Conservation (phyloP, 1,140 invertebrate species). For the Drosophila seguyi region DNA sequence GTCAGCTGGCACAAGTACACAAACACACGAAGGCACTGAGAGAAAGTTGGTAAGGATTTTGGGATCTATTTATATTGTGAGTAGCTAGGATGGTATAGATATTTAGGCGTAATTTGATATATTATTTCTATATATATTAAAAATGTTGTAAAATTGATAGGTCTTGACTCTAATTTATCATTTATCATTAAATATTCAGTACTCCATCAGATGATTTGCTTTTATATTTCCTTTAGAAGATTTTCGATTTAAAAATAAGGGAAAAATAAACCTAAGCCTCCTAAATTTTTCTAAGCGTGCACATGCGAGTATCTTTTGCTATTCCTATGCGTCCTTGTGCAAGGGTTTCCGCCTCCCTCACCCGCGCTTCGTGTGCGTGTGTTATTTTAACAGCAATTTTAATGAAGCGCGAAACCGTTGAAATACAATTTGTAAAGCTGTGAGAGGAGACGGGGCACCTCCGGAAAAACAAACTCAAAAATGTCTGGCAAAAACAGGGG, state of each 20-base stretch:
- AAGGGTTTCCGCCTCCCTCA: constrained; percentile 36
- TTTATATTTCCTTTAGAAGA: not conserved
- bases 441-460: constrained; percentile 7
- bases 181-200: not conserved
- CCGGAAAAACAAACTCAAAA: constrained; percentile 26
- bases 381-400: constrained; percentile 84
- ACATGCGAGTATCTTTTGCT: constrained; percentile 41
- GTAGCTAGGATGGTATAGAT: no score
- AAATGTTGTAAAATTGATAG: not conserved
- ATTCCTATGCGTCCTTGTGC: constrained; percentile 70
- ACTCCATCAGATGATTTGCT: not conserved
- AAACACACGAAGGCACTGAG: constrained; percentile 16
- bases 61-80: not conserved
- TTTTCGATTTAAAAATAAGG: not conserved
- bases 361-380: constrained; percentile 55
- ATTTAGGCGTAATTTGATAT: not conserved
- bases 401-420: constrained; percentile 82
- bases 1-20: constrained; percentile 50
- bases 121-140: not conserved
- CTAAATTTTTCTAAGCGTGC: not conserved
- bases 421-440: constrained; percentile 80
- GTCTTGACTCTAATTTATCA: not conserved
- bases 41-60: not conserved
- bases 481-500: constrained; percentile 23
- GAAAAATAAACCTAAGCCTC: no score